Evolutionary conservation across 2,113 vertebrate species (phyloP).

Genomic region (Oryzias melastigma): DNA sequence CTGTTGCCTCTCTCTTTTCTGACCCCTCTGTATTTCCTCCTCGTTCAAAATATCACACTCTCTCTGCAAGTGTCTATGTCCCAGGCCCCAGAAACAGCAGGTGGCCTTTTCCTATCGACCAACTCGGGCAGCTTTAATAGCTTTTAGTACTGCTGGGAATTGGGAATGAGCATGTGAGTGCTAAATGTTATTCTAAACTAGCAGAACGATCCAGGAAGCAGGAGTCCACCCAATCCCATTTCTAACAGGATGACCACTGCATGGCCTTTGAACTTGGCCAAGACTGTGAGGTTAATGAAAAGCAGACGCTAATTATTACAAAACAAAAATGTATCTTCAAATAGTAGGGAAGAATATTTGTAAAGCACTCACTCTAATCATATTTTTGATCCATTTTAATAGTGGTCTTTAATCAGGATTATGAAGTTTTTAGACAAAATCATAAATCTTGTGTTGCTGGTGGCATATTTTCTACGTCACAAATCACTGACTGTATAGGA

Average conservation of each 20-base stretch:
- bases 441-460: too few species aligned
- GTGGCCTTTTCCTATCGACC: constrained; percentile 51
- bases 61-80: constrained; percentile 42
- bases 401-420: too few species aligned
- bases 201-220: background rate
- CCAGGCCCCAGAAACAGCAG: constrained; percentile 56
- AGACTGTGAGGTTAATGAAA: constrained; percentile 6
- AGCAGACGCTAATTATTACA: background rate
- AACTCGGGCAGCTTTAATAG: constrained; percentile 45
- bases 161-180: constrained; percentile 10
- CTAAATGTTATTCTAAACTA: constrained; percentile 22
- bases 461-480: too few species aligned
- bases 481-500: too few species aligned
- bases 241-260: constrained; percentile 4
- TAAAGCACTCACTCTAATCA: too few species aligned
- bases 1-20: constrained; percentile 29
- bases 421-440: too few species aligned
- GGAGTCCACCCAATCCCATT: background rate
- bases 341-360: too few species aligned
- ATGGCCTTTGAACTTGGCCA: constrained; percentile 22
- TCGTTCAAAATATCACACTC: constrained; percentile 33
- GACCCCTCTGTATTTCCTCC: constrained; percentile 38
- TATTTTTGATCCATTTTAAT: too few species aligned
- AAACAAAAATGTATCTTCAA: background rate
- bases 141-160: constrained; percentile 30